Evolutionary conservation across 2,888 invertebrate species (phyloP), one percentile per base, ranked within the genome.

Genomic region (Hypomecis atomaria): DNA sequence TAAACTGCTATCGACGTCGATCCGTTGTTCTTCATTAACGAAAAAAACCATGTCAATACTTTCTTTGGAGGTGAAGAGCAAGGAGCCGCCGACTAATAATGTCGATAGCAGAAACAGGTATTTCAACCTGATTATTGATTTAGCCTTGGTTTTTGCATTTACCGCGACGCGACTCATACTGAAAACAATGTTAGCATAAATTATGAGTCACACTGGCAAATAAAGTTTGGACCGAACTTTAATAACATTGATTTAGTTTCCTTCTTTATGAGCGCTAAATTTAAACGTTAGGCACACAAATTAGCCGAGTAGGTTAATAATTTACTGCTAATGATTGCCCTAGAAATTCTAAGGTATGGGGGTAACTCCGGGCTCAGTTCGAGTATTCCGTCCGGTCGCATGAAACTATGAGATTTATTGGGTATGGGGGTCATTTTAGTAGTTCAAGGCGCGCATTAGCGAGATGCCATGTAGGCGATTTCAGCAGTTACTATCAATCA

Each of bases 91-190:
- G 6, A 76, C 75, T 52, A 81, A 73, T 47, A 82, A 56, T 7
- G 74, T 74, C 11, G 76, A 73, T 11, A 77, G 48, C 6, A 83
- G 65, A 34, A 85, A 78, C 37, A 82, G 69, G 65, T 77, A 82
- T 44, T 74, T 78, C 52, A 79, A 75, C 47, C 73, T 66, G 73
- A 71, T 63, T 37, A 69, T 60, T 64, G 69, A 70, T 43, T 56
- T 44, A 52, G 34, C 59, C 52, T 60, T 72, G 52, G 50, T 55
- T 49, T 59, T 70, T 11, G 61, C 52, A 13, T 57, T 67, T 52
- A 48, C 48, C 33, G 34, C 48, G 33, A 43, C 53, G 47, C 60
- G 66, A 64, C 56, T 62, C 71, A 71, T 72, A 52, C 72, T 72
- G 70, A 69, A 72, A 63, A 66, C 57, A 66, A 66, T 48, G 56